A percentile compares a stretch with the other conserved stretches of the same genome.
Conservation (phyloP, 2,797 vertebrate species). For the Geotrypetes seraphini region DNA sequence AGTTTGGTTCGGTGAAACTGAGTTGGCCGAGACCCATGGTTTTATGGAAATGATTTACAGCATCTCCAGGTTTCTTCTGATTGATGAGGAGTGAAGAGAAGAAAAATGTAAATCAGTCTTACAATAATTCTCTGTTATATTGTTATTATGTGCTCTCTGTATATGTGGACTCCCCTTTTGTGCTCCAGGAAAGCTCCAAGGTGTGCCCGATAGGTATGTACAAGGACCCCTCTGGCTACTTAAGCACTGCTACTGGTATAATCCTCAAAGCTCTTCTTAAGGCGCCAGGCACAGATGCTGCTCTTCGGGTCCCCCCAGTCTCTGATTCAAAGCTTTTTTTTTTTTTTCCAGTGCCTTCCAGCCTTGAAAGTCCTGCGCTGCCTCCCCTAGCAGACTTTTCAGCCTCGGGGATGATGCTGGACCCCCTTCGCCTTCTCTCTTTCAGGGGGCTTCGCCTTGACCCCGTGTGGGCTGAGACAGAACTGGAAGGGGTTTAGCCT, state of each 20-base stretch:
- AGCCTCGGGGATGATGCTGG: constrained; percentile 2
- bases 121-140: no score
- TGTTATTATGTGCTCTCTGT: no score
- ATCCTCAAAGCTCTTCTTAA: constrained; percentile 60
- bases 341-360: constrained; percentile 25
- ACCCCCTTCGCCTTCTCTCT: constrained; percentile 23
- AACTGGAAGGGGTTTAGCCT: constrained; percentile 53
- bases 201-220: no score
- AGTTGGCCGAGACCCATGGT: no score
- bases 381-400: constrained; percentile 2
- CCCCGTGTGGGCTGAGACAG: constrained; percentile 41
- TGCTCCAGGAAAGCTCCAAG: constrained; percentile 26
- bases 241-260: constrained; percentile 21
- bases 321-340: no score
- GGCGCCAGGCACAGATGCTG: constrained; percentile 6
- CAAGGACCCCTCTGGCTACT: background rate
- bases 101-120: no score
- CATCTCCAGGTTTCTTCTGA: no score
- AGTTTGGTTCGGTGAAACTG: no score
- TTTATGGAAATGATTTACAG: no score
- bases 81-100: no score
- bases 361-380: constrained; percentile 1
- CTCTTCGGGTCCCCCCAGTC: background rate
- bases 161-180: constrained; percentile 31
- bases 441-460: constrained; percentile 33